Conservation (phyloP, 2,113 vertebrate species). For the Salvator merianae region DNA sequence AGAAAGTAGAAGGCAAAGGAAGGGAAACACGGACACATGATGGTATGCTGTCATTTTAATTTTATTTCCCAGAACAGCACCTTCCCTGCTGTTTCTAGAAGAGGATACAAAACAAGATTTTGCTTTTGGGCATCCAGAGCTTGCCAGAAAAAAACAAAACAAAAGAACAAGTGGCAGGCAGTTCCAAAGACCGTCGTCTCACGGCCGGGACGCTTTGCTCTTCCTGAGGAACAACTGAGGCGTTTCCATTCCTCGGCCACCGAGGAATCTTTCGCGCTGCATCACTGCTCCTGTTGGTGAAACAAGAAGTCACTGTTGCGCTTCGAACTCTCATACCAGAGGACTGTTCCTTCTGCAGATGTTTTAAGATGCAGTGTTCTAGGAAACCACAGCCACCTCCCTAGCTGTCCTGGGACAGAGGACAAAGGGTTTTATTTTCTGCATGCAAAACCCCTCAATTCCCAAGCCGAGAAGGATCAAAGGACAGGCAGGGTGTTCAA, state of each 20-base stretch:
- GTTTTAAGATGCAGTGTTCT: neutral
- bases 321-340: too few species aligned
- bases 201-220: conserved; percentile 70
- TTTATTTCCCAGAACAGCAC: conserved; percentile 76
- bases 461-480: too few species aligned
- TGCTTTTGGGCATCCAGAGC: conserved; percentile 69
- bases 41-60: conserved; percentile 47
- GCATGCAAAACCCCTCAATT: too few species aligned
- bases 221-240: conserved; percentile 72
- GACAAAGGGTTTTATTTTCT: too few species aligned
- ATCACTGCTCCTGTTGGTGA: conserved; percentile 77
- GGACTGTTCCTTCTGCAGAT: neutral
- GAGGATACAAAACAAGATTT: conserved; percentile 76
- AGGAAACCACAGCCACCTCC: neutral
- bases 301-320: neutral
- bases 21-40: neutral
- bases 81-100: conserved; percentile 70
- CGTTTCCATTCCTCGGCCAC: conserved; percentile 65
- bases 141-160: conserved; percentile 53
- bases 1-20: conserved; percentile 19
- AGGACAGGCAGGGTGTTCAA: too few species aligned
- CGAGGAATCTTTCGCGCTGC: conserved; percentile 53
- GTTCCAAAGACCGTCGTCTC: conserved; percentile 63
- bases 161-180: conserved; percentile 60
- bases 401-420: neutral